Evolutionary conservation across 2,113 vertebrate genomes (phyloP).

Genomic region (Nematolebias whitei): DNA sequence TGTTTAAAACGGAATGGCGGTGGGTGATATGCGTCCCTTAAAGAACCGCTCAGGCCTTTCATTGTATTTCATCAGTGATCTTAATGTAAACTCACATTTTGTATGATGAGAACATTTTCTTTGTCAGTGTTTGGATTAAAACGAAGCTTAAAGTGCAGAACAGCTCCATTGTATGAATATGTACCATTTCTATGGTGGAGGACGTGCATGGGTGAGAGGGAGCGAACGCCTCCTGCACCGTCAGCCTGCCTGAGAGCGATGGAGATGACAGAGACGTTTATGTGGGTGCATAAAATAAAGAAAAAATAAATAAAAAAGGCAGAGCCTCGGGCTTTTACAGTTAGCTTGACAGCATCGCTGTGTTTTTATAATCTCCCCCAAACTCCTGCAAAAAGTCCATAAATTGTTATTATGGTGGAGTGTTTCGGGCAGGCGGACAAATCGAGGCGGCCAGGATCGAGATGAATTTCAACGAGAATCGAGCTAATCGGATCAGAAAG

Average conservation of each 20-base stretch:
- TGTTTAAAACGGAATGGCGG: too few relatives aligned
- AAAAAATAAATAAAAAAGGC: too few relatives aligned
- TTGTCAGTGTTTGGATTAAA: constrained; percentile 9
- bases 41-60: too few relatives aligned
- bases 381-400: constrained; percentile 58
- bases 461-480: constrained; percentile 35
- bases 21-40: too few relatives aligned
- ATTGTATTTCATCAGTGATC: background rate
- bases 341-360: constrained; percentile 37
- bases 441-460: constrained; percentile 28
- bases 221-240: constrained; percentile 28
- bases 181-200: too few relatives aligned
- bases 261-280: constrained; percentile 54
- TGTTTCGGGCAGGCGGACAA: constrained; percentile 40
- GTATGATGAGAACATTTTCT: background rate
- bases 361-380: constrained; percentile 61
- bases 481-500: constrained; percentile 66
- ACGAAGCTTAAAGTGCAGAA: background rate
- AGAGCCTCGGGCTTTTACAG: constrained; percentile 48
- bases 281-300: constrained; percentile 46
- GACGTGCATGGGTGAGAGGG: constrained; percentile 8
- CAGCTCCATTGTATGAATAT: background rate
- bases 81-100: background rate
- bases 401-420: constrained; percentile 51
- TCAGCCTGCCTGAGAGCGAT: constrained; percentile 53